Evolutionary conservation across 2,888 invertebrate genomes (phyloP), one percentile per base, ranked within the genome.

Genomic region (Mythimna vitellina): DNA sequence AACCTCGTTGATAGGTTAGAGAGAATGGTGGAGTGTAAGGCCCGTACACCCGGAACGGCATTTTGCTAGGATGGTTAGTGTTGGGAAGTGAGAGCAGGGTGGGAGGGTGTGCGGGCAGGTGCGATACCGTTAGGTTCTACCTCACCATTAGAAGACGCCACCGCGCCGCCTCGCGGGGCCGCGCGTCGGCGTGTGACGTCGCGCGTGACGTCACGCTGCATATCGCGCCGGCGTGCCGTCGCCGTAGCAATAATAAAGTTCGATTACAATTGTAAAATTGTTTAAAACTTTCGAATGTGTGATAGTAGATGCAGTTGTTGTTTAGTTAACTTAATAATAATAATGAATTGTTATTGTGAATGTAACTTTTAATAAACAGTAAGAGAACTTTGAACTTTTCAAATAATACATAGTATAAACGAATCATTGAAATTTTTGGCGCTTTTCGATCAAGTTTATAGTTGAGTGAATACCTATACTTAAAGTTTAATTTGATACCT

Each of bases 271-370:
- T 95, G 93, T 95, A 95, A 95, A 95, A 96, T 96, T 95, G 96
- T 96, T 95, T 96, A 95, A 94, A 95, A 96, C 93, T 95, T 96
- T 96, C 95, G 95, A 96, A 96, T 96, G 96, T 96, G 96, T 96
- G 96, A 96, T 96, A 96, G 96, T 96, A 96, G 96, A 94, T 94
- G 96, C 96, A 95, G 96, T 96, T 96, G 96, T 96, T 96, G 96
- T 96, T 96, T 96, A 96, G 95, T 96, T 96, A 96, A 95, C 92
- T 94, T 95, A 94, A 92, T 93, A 91, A 93, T 93, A 91, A 91
- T 93, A 92, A 94, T 95, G 90, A 95, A 95, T 95, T 94, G 96
- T 96, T 96, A 96, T 95, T 91, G 95, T 95, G 96, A 92, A 92
- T 95, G 95, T 96, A 96, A 95, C 93, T 92, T 95, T 95, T 94